Conservation (phyloP, 2,888 invertebrate species). For the Branchipolynoe longqiensis region DNA sequence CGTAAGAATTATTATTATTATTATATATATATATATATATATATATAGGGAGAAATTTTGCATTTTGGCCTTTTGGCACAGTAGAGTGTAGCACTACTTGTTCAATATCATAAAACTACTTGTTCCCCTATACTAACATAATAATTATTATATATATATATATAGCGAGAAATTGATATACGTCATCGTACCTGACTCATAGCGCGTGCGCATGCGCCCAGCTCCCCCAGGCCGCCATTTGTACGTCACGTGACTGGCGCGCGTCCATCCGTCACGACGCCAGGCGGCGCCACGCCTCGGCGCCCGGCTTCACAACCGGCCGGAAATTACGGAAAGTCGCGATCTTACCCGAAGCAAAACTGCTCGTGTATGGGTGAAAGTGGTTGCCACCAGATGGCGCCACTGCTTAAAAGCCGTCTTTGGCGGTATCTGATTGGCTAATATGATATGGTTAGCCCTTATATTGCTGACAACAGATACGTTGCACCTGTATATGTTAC, state of each 20-base stretch:
- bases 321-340: constrained; percentile 39
- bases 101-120: too few species aligned
- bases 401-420: constrained; percentile 41
- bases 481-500: too few species aligned
- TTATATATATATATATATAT: too few species aligned
- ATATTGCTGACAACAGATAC: too few species aligned
- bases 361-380: constrained; percentile 30
- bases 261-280: background rate
- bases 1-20: too few species aligned
- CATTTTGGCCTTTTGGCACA: too few species aligned
- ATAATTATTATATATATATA: background rate
- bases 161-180: background rate
- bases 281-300: constrained; percentile 34
- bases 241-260: constrained; percentile 4
- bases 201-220: background rate
- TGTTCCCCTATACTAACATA: background rate
- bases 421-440: too few species aligned
- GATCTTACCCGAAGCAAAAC: constrained; percentile 50
- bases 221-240: background rate
- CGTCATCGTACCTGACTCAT: constrained; percentile 13
- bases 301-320: background rate
- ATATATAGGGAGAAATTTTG: too few species aligned
- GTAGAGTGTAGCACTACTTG: too few species aligned
- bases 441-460: too few species aligned
- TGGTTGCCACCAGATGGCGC: constrained; percentile 43